Base-by-base conservation (phyloP, 2,888 invertebrate species). In the Serripes groenlandicus region DNA sequence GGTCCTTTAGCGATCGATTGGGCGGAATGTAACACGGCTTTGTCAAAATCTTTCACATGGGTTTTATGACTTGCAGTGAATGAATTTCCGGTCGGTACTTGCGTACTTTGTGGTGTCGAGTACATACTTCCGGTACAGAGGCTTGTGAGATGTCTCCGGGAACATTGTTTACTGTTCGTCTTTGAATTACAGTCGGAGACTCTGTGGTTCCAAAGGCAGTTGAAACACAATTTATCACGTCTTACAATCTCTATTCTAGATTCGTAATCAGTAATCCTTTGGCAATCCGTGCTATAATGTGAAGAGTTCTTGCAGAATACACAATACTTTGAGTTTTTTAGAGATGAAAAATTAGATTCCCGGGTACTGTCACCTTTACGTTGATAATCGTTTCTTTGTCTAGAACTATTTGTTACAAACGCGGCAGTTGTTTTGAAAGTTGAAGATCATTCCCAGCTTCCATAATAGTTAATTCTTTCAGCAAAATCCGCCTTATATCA, bases 151-250 rank as follows among this genome's bases (percentile, higher is more conserved):
- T 78, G 74, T 28, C 58, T 56, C 23, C 34, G 26, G 11, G 11
- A 18, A 52, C 73, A 79, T 23, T 52, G 4, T 21, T 54, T 58
- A 35, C 78, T 74, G 5, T 32, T 62, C 30, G 21, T 37, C n/a
- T 30, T 26, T 4, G 72, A 78, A 23, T 23, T 64, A 64, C 69
- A 78, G 11, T 69, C 66, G 21, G 74, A 28, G 26, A 66, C 28
- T n/a, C 32, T 60, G 34, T 73, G 78, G 26, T 58, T 62, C n/a
- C 72, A 66, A n/a, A 78, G 72, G 18, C 78, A 78, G 32, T 78
- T 78, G 32, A 74, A 68, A 66, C 78, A 74, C 32, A 54, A 23
- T 15, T 74, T 49, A 32, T 74, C 37, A 9, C 49, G 42, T 42
- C 69, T 73, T 23, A 78, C 58, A 18, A 78, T 32, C 21, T 73